phyloP scores from a whole-genome alignment of 2,797 vertebrate species.

The Microctenopoma steveboyesi region DNA sequence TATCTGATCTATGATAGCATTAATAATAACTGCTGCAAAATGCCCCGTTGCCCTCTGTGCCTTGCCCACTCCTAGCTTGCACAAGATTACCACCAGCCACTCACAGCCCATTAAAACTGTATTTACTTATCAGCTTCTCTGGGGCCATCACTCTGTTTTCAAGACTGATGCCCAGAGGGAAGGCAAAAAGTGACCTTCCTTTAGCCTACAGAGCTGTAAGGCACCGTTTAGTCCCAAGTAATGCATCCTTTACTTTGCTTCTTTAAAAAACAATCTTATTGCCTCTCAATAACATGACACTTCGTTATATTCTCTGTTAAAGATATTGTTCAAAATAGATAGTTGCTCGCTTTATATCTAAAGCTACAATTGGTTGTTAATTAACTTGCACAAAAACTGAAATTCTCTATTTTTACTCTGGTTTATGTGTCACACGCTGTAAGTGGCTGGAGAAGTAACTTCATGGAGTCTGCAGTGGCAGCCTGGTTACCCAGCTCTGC shows the following conservation, averaged over 20 bases:
- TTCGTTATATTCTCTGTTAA: not conserved
- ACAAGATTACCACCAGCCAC: slow-evolving; percentile 79
- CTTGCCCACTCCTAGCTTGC: slow-evolving; percentile 62
- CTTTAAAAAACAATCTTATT: slow-evolving; percentile 33
- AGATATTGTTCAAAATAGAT: not conserved
- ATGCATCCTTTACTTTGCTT: slow-evolving; percentile 37
- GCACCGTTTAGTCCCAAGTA: slow-evolving; percentile 53
- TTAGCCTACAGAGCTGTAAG: slow-evolving; percentile 48
- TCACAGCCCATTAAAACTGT: slow-evolving; percentile 82
- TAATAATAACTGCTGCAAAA: slow-evolving; percentile 81
- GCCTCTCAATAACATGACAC: slow-evolving; percentile 4
- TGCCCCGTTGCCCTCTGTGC: slow-evolving; percentile 71
- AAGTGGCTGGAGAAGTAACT: not conserved
- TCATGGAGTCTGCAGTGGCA: no score
- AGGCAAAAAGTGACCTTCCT: slow-evolving; percentile 78
- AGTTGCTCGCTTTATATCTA: no score
- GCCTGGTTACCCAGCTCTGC: no score
- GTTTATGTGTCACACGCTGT: not conserved
- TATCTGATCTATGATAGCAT: slow-evolving; percentile 86
- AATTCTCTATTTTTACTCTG: no score
- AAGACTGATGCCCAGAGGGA: slow-evolving; percentile 75
- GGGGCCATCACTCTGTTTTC: slow-evolving; percentile 78
- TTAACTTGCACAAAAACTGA: no score
- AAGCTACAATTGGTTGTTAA: no score
- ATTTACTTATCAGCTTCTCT: slow-evolving; percentile 84